Percentiles rank a stretch among this genome's conserved stretches.
Conservation (phyloP, 2,113 vertebrate genomes). For the Rhabdomys dilectus region DNA sequence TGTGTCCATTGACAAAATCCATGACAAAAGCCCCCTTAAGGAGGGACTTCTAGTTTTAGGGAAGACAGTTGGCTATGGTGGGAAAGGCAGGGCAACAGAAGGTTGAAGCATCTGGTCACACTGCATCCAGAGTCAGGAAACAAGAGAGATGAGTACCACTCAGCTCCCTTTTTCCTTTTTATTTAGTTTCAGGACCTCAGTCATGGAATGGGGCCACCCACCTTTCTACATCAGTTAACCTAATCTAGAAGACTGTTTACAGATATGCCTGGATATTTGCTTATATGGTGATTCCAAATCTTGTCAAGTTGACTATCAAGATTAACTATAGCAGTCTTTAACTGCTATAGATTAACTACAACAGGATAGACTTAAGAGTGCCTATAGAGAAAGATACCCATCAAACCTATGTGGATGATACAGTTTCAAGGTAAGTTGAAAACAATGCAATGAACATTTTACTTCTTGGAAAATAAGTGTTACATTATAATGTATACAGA, state of each 20-base stretch:
- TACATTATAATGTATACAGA: not conserved
- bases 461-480: not conserved
- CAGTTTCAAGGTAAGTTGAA: not conserved
- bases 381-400: not conserved
- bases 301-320: not conserved
- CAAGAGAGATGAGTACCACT: not conserved
- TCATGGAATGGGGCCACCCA: not conserved
- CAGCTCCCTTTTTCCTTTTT: not conserved
- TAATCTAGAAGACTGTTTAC: not conserved
- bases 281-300: not conserved
- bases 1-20: not conserved
- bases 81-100: not conserved
- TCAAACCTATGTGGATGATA: not conserved
- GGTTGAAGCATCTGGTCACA: not conserved
- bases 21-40: not conserved
- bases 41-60: not conserved
- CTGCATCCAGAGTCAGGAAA: not conserved
- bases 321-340: not conserved
- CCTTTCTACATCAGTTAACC: not conserved
- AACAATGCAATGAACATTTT: not conserved
- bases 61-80: too few species aligned
- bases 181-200: not conserved
- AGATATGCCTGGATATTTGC: not conserved
- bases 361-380: not conserved
- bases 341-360: not conserved